Evolutionary conservation across 2,113 vertebrate species (phyloP), one percentile per base, ranked within the genome.

Genomic region (Hoplias malabaricus): DNA sequence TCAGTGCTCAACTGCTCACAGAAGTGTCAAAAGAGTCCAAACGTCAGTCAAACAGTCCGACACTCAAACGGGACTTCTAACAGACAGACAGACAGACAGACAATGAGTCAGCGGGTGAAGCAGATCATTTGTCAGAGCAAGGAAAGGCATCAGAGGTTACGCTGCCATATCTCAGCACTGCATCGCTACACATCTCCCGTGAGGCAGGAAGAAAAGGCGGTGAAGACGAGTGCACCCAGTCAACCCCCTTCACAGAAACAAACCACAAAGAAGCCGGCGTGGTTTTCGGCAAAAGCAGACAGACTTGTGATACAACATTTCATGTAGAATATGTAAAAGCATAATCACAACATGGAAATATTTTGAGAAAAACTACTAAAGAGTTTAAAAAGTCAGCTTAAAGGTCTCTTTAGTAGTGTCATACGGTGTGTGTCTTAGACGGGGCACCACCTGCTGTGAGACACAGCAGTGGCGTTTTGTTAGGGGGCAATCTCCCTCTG

Each of bases 11-110:
- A 34, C n/a, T 19, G 57, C 74, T 31, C 62, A 61, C 65, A 72
- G 31, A 77, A 73, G 74, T 78, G 67, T 88, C 84, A 86, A 78
- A n/a, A 86, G 82, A 79, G 86, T 82, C 79, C 87, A 88, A 86
- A 84, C 83, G 56, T 50, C 81, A 48, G 36, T 79, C 72, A 63
- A 82, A 42, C 69, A 67, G 54, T 12, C 11, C 25, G 53, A 59
- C 12, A 6, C 56, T n/a, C 29, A 53, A 67, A 13, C n/a, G n/a
- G n/a, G n/a, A n/a, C n/a, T n/a, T n/a, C n/a, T n/a, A n/a, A n/a
- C 68, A 38, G 74, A 57, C 75, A 83, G 48, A 31, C 16, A 50
- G 42, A 68, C 16, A 34, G 40, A 11, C 66, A 80, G 53, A 77
- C 50, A 53, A 38, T 9, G 27, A 75, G 72, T 71, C 77, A 81